Evolutionary conservation across 1,140 invertebrate species (phyloP).

Genomic region (Ridgeia piscesae): DNA sequence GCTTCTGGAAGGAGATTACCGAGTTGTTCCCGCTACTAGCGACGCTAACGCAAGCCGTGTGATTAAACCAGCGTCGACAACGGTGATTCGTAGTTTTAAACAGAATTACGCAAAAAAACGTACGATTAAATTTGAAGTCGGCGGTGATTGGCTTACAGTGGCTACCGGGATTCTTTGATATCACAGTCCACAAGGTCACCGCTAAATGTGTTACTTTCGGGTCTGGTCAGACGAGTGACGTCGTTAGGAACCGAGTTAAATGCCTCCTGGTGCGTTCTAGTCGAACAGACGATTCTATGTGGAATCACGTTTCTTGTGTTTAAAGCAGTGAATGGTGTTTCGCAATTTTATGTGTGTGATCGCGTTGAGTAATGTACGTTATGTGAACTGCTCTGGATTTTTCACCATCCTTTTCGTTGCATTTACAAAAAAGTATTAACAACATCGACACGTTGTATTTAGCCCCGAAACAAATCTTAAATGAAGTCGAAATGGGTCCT

Average conservation of each 20-base stretch:
- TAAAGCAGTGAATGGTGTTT: not conserved
- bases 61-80: too few species aligned
- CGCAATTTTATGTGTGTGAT: not conserved
- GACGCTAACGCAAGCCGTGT: too few species aligned
- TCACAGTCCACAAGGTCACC: not conserved
- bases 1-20: not conserved
- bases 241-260: not conserved
- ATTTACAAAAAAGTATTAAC: too few species aligned
- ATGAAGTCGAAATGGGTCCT: not conserved
- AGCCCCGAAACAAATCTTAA: not conserved
- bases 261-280: not conserved
- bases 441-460: not conserved
- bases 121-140: not conserved
- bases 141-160: not conserved
- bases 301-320: not conserved
- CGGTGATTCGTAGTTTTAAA: constrained; percentile 5
- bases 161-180: not conserved
- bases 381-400: not conserved
- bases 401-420: not conserved
- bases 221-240: not conserved
- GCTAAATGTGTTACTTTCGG: not conserved
- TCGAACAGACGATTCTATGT: not conserved
- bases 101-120: not conserved
- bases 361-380: not conserved
- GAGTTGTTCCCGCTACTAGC: not conserved